These are phyloP conservation scores for Candoia aspera DNA, from an alignment of 2,113 vertebrate species.

Conservation along the genomic window DNA sequence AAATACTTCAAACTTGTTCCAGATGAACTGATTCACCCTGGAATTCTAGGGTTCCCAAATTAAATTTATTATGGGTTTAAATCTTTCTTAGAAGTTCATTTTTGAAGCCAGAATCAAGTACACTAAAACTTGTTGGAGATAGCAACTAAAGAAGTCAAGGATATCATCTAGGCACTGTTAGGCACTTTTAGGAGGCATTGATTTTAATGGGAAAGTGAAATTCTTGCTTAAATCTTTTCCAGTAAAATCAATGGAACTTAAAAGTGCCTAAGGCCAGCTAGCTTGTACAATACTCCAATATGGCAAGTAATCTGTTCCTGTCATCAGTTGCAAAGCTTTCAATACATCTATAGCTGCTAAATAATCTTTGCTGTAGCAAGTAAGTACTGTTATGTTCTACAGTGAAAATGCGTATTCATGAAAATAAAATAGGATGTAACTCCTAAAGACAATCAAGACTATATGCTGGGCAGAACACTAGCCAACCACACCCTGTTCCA, in stretches of 20 bases:
- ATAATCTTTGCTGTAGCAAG: neutral
- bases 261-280: neutral
- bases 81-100: neutral
- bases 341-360: constrained; percentile 16
- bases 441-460: neutral
- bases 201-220: constrained; percentile 3
- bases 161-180: neutral
- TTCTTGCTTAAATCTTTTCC: neutral
- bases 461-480: neutral
- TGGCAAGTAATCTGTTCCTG: neutral
- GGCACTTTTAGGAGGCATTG: neutral
- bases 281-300: constrained; percentile 25
- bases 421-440: rapidly evolving
- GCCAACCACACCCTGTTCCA: neutral
- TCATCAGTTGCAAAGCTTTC: neutral
- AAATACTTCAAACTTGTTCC: constrained; percentile 39
- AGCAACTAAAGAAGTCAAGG: neutral
- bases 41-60: constrained; percentile 31
- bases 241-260: constrained; percentile 9
- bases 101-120: neutral
- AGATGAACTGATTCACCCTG: constrained; percentile 23
- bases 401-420: neutral
- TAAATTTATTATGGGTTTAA: constrained; percentile 31
- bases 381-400: neutral
- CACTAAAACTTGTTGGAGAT: neutral